Percentiles rank a stretch among this genome's conserved stretches.
Conservation (phyloP, 1,140 invertebrate genomes). For the Scylla paramamosain region DNA sequence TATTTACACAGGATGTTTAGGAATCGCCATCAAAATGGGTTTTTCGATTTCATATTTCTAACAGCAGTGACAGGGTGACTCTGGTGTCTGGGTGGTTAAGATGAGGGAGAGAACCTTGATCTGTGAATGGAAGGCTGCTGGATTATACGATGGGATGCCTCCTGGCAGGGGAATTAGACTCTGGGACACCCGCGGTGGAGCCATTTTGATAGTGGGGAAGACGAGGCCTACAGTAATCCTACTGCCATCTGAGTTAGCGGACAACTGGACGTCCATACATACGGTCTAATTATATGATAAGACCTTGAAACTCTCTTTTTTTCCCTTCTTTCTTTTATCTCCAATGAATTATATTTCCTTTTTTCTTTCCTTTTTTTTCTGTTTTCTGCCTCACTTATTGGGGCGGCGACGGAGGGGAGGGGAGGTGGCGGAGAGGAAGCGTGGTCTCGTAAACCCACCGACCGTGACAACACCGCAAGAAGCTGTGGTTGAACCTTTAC, state of each 20-base stretch:
- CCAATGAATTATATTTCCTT: not conserved
- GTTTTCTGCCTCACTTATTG: not conserved
- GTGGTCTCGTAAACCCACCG: not conserved
- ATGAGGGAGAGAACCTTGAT: not conserved
- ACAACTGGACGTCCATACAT: conserved; percentile 67
- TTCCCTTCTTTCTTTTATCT: conserved; percentile 18
- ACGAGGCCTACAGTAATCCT: conserved; percentile 55
- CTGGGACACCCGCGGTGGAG: not conserved
- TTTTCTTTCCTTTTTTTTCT: not conserved
- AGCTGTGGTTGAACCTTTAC: not conserved
- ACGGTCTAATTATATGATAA: conserved; percentile 72
- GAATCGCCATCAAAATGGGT: no score
- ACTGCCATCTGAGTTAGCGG: conserved; percentile 45
- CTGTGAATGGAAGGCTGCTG: not conserved
- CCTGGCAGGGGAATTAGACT: not conserved
- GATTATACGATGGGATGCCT: not conserved
- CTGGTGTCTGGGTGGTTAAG: not conserved
- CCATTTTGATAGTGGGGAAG: not conserved
- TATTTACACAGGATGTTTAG: no score
- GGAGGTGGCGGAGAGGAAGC: not conserved
- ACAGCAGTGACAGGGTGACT: not conserved
- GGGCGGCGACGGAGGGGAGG: not conserved
- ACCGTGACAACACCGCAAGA: conserved; percentile 10
- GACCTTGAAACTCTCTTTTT: conserved; percentile 29
- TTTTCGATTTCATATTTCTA: no score